These are phyloP conservation scores for Steinernema hermaphroditum DNA, from an alignment of 2,888 invertebrate genomes.

Conservation along the genomic window DNA sequence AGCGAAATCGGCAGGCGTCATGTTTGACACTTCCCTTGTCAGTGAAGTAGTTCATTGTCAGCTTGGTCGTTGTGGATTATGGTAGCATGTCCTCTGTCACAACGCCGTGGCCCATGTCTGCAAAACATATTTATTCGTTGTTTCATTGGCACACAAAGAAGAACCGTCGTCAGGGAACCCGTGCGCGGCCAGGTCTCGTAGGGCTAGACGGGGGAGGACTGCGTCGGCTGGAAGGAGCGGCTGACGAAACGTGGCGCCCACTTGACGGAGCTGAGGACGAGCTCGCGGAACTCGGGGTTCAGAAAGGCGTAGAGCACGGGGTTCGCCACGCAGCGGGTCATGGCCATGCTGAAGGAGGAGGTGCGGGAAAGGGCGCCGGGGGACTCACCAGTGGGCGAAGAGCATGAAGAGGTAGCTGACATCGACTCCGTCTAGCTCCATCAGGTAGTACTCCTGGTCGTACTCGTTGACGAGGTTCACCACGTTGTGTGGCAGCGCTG, in stretches of 20 bases:
- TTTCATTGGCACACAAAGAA: not conserved
- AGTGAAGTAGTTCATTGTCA: too few species aligned
- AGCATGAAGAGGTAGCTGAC: constrained; percentile 40
- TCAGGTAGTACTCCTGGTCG: constrained; percentile 35
- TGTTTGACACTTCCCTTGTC: too few species aligned
- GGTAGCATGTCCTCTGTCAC: too few species aligned
- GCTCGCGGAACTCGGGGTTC: constrained; percentile 53
- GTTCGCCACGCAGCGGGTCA: constrained; percentile 52
- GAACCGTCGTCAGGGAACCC: not conserved
- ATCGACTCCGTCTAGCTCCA: constrained; percentile 36
- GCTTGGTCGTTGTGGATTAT: too few species aligned
- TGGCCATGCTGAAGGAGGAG: constrained; percentile 47
- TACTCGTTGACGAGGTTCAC: constrained; percentile 42
- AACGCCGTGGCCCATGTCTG: too few species aligned
- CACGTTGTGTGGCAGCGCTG: constrained; percentile 42
- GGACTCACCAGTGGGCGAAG: constrained; percentile 39
- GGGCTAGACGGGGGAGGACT: constrained; percentile 28
- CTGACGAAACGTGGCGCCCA: constrained; percentile 35
- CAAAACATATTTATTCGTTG: not conserved
- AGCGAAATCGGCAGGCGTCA: too few species aligned
- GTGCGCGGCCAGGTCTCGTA: not conserved
- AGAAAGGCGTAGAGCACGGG: constrained; percentile 53
- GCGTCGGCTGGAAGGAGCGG: constrained; percentile 34
- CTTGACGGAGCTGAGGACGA: constrained; percentile 41
- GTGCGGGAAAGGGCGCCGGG: not conserved